These are phyloP conservation scores for Aphrocallistes beatrix DNA, from an alignment of 37 sponge, comb jelly and placozoan species.

Conservation along the genomic window DNA sequence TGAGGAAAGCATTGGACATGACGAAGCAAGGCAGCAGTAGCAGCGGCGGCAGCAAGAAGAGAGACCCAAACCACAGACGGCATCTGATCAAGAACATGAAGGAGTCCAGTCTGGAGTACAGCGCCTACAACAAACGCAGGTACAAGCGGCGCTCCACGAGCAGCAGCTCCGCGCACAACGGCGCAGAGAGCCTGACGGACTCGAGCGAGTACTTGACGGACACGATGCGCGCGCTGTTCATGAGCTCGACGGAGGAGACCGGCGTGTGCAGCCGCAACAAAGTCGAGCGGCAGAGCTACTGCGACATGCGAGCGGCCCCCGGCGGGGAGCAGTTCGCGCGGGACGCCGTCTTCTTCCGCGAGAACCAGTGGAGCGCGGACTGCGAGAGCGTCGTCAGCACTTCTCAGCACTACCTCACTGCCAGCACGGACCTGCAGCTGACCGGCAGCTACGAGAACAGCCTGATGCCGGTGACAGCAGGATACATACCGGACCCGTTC, in stretches of 20 bases:
- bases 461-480: not conserved
- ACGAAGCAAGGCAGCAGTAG: not conserved
- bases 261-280: not conserved
- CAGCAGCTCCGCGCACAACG: not conserved
- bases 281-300: not conserved
- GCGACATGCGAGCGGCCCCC: not conserved
- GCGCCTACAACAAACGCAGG: slow-evolving; percentile 11
- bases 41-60: not conserved
- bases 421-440: not conserved
- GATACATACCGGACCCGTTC: slow-evolving; percentile 8
- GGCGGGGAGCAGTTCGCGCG: not conserved
- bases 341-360: not conserved
- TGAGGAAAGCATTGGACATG: slow-evolving; percentile 1
- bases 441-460: not conserved
- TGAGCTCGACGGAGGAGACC: not conserved
- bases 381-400: not conserved
- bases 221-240: not conserved
- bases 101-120: slow-evolving; percentile 11
- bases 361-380: not conserved
- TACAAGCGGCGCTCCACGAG: not conserved
- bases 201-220: not conserved
- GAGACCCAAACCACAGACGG: slow-evolving; percentile 2
- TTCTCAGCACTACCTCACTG: not conserved
- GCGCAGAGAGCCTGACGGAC: not conserved
- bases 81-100: not conserved